Base-by-base conservation (phyloP, 2,888 invertebrate species). In the Criorhina ranunculi region DNA sequence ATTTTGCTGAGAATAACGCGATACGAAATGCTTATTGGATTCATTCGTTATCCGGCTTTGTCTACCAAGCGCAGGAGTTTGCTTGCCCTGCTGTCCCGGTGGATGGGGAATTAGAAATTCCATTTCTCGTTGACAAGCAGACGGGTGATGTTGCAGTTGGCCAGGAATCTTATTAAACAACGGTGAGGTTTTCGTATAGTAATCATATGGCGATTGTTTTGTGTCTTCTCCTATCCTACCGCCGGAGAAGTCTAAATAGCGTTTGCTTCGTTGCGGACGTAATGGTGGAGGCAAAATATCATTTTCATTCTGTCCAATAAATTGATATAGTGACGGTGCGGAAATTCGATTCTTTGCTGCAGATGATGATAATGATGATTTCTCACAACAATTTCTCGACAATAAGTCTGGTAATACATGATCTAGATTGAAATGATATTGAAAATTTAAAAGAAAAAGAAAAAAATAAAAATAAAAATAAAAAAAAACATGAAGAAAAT, bases 31-130 rank as follows among this genome's bases (percentile, higher is more conserved):
- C 55, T 66, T 85, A 42, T 85, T 85, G 11, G 70, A 60, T 31
- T 73, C 85, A 59, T 62, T 66, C 19, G 80, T 85, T 75, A 85
- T 93, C 91, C 93, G 33, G 46, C 51, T 73, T 17, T 79, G 66
- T 70, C 76, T 93, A 91, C 93, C 93, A 90, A 92, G 93, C 88
- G 93, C 92, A 86, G 93, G 92, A 46, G 62, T 44, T 40, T 79
- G 70, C 31, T 75, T 62, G 59, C 29, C 42, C 72, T 88, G 88
- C 6, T 72, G 87, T 37, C 80, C 86, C 55, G 87, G 86, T 46
- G 86, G 86, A 42, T 89, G 88, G 44, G 90, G 91, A 87, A 91
- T 85, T 66, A 92, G 88, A 88, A 89, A 92, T 88, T 92, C 92
- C 91, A 92, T 91, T 86, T 91, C 91, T 76, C 67, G 67, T 17